These are phyloP conservation scores for Coreoperca whiteheadi DNA, from an alignment of 2,113 vertebrate genomes.

Conservation along the genomic window DNA sequence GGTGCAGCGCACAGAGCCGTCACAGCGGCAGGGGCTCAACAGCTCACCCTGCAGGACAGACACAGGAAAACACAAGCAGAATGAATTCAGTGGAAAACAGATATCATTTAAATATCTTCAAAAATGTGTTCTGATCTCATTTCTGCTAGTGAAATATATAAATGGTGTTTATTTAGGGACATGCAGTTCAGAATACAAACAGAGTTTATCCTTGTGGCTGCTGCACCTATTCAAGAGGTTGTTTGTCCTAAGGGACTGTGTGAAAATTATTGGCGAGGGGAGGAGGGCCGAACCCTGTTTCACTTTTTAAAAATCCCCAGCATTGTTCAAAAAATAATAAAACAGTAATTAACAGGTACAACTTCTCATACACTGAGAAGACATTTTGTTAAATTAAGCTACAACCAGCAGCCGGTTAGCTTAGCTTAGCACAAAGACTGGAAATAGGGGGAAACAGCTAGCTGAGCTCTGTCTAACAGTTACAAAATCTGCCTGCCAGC, in stretches of 20 bases:
- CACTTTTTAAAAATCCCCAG: background rate
- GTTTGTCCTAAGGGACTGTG: background rate
- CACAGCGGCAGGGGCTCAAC: slow-evolving; percentile 92
- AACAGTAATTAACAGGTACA: background rate
- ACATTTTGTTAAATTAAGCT: background rate
- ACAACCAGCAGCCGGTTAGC: background rate
- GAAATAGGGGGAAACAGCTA: background rate
- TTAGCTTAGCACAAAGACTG: background rate
- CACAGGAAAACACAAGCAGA: background rate
- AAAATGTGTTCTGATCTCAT: background rate
- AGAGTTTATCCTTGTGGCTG: background rate
- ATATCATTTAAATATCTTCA: background rate
- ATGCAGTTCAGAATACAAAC: background rate
- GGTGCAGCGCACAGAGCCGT: slow-evolving; percentile 92
- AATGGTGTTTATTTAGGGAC: background rate
- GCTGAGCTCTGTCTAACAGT: too few species aligned
- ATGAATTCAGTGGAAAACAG: background rate
- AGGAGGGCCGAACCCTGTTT: background rate
- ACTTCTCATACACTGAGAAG: background rate
- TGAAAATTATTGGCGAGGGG: background rate
- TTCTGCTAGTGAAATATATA: background rate
- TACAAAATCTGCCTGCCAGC: too few species aligned
- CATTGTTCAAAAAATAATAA: background rate
- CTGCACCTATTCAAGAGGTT: background rate
- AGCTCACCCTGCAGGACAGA: slow-evolving; percentile 88